Conservation (phyloP, 1,140 invertebrate genomes). For the Maconellicoccus hirsutus region DNA sequence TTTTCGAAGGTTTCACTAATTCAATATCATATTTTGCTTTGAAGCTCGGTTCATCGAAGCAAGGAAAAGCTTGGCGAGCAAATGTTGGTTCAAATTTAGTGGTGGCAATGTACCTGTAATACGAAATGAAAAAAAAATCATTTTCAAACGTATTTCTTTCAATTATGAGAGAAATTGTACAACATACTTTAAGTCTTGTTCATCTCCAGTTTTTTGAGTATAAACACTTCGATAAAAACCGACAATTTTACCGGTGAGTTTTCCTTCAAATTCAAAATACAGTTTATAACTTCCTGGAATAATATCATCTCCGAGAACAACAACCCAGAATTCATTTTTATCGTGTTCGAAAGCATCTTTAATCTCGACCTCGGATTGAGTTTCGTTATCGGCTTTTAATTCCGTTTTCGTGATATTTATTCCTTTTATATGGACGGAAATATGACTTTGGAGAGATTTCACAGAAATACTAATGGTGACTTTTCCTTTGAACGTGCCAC, state of each 20-base stretch:
- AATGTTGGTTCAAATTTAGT: slow-evolving; percentile 91
- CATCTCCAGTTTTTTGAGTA: slow-evolving; percentile 40
- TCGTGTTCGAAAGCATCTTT: slow-evolving; percentile 37
- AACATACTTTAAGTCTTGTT: slow-evolving; percentile 48
- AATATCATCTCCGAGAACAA: slow-evolving; percentile 42
- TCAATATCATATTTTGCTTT: slow-evolving; percentile 78
- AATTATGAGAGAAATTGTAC: background rate
- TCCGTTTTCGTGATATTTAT: slow-evolving; percentile 39
- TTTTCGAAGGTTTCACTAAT: slow-evolving; percentile 50
- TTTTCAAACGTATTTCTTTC: background rate
- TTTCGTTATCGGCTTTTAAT: slow-evolving; percentile 17
- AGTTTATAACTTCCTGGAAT: slow-evolving; percentile 48
- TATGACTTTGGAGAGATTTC: slow-evolving; percentile 41
- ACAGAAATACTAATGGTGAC: slow-evolving; percentile 58
- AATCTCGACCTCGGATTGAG: slow-evolving; percentile 26
- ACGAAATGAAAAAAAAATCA: slow-evolving; percentile 25
- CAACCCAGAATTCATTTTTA: slow-evolving; percentile 53
- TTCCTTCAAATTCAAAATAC: slow-evolving; percentile 53
- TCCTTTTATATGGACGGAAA: slow-evolving; percentile 58
- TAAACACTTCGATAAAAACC: slow-evolving; percentile 72
- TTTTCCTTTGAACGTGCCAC: slow-evolving; percentile 54
- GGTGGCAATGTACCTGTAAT: slow-evolving; percentile 62
- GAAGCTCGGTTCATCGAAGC: slow-evolving; percentile 89
- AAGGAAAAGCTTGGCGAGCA: slow-evolving; percentile 82
- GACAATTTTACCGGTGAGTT: slow-evolving; percentile 50